These are phyloP conservation scores for Ctenochaetus hawaiiensis DNA, from an alignment of 2,797 vertebrate genomes.

Conservation along the genomic window DNA sequence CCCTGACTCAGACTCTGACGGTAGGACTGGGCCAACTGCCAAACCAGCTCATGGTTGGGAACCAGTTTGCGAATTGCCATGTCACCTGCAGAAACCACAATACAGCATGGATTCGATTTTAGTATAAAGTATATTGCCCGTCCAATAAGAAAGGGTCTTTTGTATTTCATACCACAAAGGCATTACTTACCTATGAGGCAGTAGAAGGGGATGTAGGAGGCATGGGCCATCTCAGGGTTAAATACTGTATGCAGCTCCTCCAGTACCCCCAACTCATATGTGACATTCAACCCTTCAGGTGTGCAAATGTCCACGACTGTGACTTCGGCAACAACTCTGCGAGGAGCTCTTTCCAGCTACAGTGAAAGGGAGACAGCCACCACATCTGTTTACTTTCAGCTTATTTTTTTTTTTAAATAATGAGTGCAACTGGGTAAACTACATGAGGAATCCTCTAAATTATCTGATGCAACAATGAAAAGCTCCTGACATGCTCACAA, in stretches of 20 bases:
- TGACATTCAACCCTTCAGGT: conserved; percentile 79
- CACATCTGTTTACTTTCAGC: conserved; percentile 1
- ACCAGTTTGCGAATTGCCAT: conserved; percentile 88
- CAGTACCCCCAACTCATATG: conserved; percentile 87
- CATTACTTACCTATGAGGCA: conserved; percentile 91
- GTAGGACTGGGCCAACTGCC: conserved; percentile 91
- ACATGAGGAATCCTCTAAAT: background rate
- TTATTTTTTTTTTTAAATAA: background rate
- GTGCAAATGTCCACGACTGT: conserved; percentile 86
- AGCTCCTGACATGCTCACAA: conserved; percentile 8
- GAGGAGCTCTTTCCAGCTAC: conserved; percentile 80
- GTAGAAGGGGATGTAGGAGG: conserved; percentile 95
- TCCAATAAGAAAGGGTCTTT: background rate
- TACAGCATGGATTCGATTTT: background rate
- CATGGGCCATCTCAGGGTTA: conserved; percentile 95
- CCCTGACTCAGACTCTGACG: conserved; percentile 87
- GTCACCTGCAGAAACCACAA: conserved; percentile 86
- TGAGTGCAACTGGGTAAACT: conserved; percentile 3
- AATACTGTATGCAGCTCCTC: conserved; percentile 95
- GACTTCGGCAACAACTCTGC: conserved; percentile 85
- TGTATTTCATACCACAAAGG: background rate
- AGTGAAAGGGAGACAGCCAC: conserved; percentile 22
- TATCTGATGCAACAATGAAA: conserved; percentile 6
- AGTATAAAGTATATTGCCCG: background rate
- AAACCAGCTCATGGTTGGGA: conserved; percentile 92